Evolutionary conservation across 2,113 vertebrate genomes (phyloP), one percentile per base, ranked within the genome.

Genomic region (Rafetus swinhoei): DNA sequence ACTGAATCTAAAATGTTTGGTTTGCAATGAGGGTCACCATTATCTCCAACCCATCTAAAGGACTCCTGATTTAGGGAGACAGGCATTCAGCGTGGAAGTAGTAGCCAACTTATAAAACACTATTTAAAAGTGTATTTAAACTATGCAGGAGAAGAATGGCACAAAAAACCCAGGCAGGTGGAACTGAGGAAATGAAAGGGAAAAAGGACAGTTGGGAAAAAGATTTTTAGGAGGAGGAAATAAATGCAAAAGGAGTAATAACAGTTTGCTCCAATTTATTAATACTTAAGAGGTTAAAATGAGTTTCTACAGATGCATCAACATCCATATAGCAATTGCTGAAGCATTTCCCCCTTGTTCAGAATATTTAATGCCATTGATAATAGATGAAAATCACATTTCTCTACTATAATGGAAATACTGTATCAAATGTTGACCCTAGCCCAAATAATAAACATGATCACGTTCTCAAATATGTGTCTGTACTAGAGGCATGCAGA

Each of bases 31-130:
- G 86, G 93, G 92, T 95, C 93, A 97, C 81, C 81, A 89, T 94
- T 97, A 95, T 91, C 88, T 97, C 81, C 93, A 85, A 88, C 87
- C 95, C 84, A 89, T 94, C 86, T 90, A 94, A 96, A 91, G 91
- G 94, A 96, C 95, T 95, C 92, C 93, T 96, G 91, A 96, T 95
- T 97, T 97, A 97, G 95, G 88, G 95, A 57, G 97, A 96, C 91
- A 85, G 65, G 0, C 82, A 92, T 97, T 97, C 96, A 96, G 91
- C 7, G 85, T 92, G 94, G 93, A 87, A 96, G 60, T 93, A 81
- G 83, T 87, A 88, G 90, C 56, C 56, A 69, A 4, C 35, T 97
- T 94, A 91, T 96, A 94, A 95, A 97, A 94, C 39, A 84, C 24
- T 65, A 52, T 85, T 81, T 93, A 88, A 94, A 95, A 92, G 11